phyloP scores from a whole-genome alignment of 2,113 vertebrate species.

The Malurus melanocephalus region DNA sequence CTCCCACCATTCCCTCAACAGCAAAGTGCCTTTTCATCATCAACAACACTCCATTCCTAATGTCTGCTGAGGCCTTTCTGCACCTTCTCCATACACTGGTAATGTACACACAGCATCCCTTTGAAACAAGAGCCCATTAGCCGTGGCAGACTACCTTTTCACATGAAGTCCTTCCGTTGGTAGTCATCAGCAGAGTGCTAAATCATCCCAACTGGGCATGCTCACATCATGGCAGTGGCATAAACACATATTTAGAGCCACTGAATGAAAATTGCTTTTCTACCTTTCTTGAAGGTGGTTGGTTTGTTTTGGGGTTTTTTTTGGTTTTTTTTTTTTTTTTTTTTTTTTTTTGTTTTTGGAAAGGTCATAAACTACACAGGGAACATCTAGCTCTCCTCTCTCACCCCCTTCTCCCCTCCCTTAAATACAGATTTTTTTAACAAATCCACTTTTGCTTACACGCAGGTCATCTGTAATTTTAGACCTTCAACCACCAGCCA shows the following conservation, averaged over 20 bases:
- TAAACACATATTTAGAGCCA: slow-evolving; percentile 71
- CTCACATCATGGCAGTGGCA: slow-evolving; percentile 54
- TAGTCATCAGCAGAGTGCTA: slow-evolving; percentile 72
- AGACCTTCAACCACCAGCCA: slow-evolving; percentile 45
- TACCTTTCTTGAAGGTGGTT: slow-evolving; percentile 33
- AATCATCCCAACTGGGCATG: slow-evolving; percentile 77
- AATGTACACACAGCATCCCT: slow-evolving; percentile 79
- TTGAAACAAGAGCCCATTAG: slow-evolving; percentile 82
- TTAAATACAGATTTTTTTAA: slow-evolving; percentile 39
- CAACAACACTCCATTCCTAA: slow-evolving; percentile 82
- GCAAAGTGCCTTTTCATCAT: slow-evolving; percentile 84
- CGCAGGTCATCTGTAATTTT: slow-evolving; percentile 61
- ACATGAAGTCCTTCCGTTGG: slow-evolving; percentile 73
- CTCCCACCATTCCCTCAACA: slow-evolving; percentile 77
- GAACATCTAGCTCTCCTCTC: slow-evolving; percentile 17
- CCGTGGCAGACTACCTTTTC: slow-evolving; percentile 77
- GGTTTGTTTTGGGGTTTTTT: background rate
- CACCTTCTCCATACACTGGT: slow-evolving; percentile 75
- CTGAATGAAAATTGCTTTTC: slow-evolving; percentile 66
- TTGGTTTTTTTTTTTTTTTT: background rate
- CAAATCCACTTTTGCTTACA: slow-evolving; percentile 50
- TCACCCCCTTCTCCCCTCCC: background rate
- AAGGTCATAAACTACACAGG: slow-evolving; percentile 48
- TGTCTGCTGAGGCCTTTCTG: slow-evolving; percentile 77
- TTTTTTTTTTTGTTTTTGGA: background rate